Evolutionary conservation across 1,140 invertebrate genomes (phyloP).

Genomic region (Zaprionus tsacasi): DNA sequence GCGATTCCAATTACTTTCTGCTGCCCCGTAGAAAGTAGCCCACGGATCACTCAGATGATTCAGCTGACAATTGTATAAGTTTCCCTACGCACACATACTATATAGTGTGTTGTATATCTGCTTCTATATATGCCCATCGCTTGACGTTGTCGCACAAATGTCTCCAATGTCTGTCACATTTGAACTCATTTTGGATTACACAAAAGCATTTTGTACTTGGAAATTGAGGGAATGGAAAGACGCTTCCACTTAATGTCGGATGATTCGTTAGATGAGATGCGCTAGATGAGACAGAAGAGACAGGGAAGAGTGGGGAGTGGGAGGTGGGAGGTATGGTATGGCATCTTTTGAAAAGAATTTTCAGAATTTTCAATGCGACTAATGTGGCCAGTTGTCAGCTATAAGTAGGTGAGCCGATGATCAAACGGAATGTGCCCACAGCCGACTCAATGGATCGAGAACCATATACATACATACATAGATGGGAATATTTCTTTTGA

Average conservation of each 20-base stretch:
- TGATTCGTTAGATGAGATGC: conserved; percentile 6
- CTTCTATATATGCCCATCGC: conserved; percentile 13
- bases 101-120: conserved; percentile 3
- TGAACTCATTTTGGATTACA: conserved; percentile 47
- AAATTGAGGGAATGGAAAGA: conserved; percentile 33
- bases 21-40: background rate
- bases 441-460: background rate
- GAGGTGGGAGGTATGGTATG: background rate
- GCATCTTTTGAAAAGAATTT: conserved; percentile 55
- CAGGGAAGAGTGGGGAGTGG: background rate
- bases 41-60: conserved; percentile 18
- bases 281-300: background rate
- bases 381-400: conserved; percentile 47
- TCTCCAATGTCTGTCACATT: conserved; percentile 38
- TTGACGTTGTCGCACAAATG: conserved; percentile 41
- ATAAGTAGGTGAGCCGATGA: conserved; percentile 36
- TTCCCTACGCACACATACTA: background rate
- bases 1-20: background rate
- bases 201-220: conserved; percentile 32
- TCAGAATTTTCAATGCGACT: conserved; percentile 22
- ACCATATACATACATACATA: no score
- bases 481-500: no score
- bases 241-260: conserved; percentile 23
- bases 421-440: conserved; percentile 34
- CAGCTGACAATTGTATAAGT: conserved; percentile 21